Conservation (phyloP, 2,888 invertebrate genomes). For the Leptinotarsa tumamoca region DNA sequence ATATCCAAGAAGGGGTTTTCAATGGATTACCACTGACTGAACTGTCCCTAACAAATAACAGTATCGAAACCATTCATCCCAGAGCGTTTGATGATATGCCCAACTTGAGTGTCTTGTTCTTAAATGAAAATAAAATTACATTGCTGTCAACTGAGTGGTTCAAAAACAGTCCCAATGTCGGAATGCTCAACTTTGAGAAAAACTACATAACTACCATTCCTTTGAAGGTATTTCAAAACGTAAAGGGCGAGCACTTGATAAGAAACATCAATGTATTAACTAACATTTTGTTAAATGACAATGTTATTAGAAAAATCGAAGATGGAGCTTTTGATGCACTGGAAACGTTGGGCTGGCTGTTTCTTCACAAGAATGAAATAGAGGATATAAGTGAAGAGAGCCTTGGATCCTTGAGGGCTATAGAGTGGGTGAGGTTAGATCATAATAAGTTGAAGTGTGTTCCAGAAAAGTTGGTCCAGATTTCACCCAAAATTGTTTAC, state of each 20-base stretch:
- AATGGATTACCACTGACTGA: slow-evolving; percentile 51
- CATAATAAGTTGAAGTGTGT: slow-evolving; percentile 57
- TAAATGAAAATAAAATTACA: slow-evolving; percentile 55
- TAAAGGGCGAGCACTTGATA: slow-evolving; percentile 49
- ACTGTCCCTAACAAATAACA: slow-evolving; percentile 52
- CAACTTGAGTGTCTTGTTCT: slow-evolving; percentile 51
- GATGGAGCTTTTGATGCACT: slow-evolving; percentile 54
- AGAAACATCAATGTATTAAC: slow-evolving; percentile 46
- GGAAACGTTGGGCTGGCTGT: slow-evolving; percentile 54
- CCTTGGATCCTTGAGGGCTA: slow-evolving; percentile 54
- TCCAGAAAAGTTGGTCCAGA: slow-evolving; percentile 56
- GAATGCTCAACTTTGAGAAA: slow-evolving; percentile 52
- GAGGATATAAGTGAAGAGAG: slow-evolving; percentile 53
- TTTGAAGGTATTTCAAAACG: slow-evolving; percentile 50
- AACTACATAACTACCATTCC: slow-evolving; percentile 53
- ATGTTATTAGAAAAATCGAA: slow-evolving; percentile 53
- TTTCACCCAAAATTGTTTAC: slow-evolving; percentile 58
- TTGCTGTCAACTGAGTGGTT: slow-evolving; percentile 54
- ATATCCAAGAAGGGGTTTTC: slow-evolving; percentile 53
- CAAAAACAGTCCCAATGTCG: slow-evolving; percentile 52
- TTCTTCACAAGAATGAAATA: slow-evolving; percentile 54
- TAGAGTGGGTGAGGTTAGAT: slow-evolving; percentile 60
- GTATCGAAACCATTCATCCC: slow-evolving; percentile 52
- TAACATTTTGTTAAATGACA: slow-evolving; percentile 53
- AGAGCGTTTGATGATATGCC: slow-evolving; percentile 56